phyloP scores from a whole-genome alignment of 2,113 vertebrate species.

The Shinisaurus crocodilurus region DNA sequence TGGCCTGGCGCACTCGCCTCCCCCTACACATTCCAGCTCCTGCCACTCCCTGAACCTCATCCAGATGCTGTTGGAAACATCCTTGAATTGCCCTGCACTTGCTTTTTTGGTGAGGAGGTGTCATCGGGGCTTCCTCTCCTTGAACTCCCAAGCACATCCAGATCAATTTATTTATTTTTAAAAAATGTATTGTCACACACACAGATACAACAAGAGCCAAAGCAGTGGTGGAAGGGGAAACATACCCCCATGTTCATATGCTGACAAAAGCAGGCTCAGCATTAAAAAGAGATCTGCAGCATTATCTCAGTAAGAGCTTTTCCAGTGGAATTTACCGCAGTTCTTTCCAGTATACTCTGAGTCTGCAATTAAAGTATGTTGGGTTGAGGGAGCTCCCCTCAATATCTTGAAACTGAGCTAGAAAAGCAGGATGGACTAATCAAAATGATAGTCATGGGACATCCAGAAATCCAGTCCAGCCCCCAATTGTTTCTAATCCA shows the following conservation, averaged over 20 bases:
- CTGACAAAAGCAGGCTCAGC: not conserved
- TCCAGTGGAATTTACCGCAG: not conserved
- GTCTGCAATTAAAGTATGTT: not conserved
- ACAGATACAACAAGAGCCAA: not conserved
- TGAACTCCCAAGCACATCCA: conserved; percentile 28
- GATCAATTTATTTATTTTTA: conserved; percentile 20
- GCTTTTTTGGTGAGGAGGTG: conserved; percentile 27
- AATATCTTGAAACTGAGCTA: not conserved
- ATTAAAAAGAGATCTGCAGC: not conserved
- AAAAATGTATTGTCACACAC: not conserved
- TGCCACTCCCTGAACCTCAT: conserved; percentile 57
- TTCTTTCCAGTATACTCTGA: conserved; percentile 9
- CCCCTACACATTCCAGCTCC: conserved; percentile 86
- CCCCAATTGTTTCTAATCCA: not conserved
- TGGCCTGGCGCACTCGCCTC: conserved; percentile 75
- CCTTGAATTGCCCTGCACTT: not conserved
- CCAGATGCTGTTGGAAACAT: not conserved
- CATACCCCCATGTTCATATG: not conserved
- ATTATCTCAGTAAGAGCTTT: conserved; percentile 7
- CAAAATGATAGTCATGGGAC: not conserved
- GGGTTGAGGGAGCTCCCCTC: not conserved
- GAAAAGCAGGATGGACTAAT: not conserved
- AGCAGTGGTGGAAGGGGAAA: not conserved
- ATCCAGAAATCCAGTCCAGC: not conserved
- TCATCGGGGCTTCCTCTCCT: conserved; percentile 17